These are phyloP conservation scores for Oxycera nigricornis DNA, from an alignment of 2,888 invertebrate species.

Conservation along the genomic window DNA sequence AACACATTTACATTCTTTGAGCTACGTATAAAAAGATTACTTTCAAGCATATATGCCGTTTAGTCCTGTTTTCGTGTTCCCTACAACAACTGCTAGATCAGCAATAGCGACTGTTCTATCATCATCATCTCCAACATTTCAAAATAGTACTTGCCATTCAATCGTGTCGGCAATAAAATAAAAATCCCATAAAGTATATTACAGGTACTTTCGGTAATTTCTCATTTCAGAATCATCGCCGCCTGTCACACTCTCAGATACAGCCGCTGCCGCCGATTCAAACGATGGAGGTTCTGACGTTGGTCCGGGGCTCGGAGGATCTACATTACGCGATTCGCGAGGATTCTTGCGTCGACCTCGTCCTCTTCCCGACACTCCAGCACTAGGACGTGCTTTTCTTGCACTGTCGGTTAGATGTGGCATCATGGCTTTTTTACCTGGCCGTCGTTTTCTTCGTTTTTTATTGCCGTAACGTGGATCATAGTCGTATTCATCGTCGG, in stretches of 20 bases:
- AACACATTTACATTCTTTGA: too few relatives aligned
- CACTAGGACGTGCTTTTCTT: conserved; percentile 46
- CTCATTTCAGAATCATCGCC: conserved; percentile 50
- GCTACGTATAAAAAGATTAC: too few relatives aligned
- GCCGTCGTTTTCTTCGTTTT: conserved; percentile 61
- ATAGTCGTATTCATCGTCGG: conserved; percentile 93
- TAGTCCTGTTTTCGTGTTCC: background rate
- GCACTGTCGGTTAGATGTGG: conserved; percentile 39
- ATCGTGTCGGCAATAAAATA: conserved; percentile 21
- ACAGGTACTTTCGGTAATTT: conserved; percentile 62
- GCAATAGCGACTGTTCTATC: background rate
- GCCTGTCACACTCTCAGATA: conserved; percentile 52
- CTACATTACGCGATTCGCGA: conserved; percentile 48
- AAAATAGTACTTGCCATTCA: conserved; percentile 9
- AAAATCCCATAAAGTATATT: conserved; percentile 49
- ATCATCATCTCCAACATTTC: conserved; percentile 22
- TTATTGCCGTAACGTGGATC: conserved; percentile 66
- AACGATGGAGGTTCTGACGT: conserved; percentile 61
- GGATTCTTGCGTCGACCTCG: conserved; percentile 53
- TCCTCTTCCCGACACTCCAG: conserved; percentile 53
- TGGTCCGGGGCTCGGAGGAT: conserved; percentile 57
- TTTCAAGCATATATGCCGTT: background rate
- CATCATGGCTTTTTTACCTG: conserved; percentile 51
- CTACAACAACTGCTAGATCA: too few relatives aligned
- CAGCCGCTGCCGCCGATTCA: conserved; percentile 61